Evolutionary conservation across 1,140 invertebrate genomes (phyloP).

Genomic region (Heliothis virescens): DNA sequence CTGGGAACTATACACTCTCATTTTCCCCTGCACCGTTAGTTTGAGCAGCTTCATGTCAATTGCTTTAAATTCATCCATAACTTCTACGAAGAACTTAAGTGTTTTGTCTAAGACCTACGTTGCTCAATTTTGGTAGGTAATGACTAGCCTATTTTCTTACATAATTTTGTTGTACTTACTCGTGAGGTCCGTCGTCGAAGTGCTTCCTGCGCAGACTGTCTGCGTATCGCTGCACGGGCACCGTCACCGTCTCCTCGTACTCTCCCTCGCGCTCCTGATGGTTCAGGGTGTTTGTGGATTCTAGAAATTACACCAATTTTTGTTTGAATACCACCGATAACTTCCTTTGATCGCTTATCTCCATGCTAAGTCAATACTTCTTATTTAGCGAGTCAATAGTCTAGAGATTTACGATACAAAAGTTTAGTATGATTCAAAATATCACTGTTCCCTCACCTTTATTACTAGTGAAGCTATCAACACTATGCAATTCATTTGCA

Average conservation of each 20-base stretch:
- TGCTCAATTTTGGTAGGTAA: too few species aligned
- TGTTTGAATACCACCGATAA: neutral
- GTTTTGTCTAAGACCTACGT: too few species aligned
- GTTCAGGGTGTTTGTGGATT: constrained; percentile 74
- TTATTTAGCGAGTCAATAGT: too few species aligned
- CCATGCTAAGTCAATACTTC: neutral
- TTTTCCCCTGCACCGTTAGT: too few species aligned
- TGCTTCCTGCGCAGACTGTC: constrained; percentile 85
- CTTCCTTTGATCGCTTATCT: neutral
- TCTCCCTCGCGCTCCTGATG: constrained; percentile 87
- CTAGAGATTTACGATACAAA: too few species aligned
- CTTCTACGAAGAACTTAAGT: too few species aligned
- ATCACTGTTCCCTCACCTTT: constrained; percentile 8
- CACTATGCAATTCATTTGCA: constrained; percentile 44
- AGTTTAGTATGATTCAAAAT: neutral
- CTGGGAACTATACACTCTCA: too few species aligned
- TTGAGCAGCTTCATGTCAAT: too few species aligned
- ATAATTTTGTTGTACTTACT: too few species aligned
- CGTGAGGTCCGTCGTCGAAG: constrained; percentile 67
- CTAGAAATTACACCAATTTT: constrained; percentile 49
- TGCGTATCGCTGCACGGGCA: constrained; percentile 86
- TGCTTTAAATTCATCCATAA: too few species aligned
- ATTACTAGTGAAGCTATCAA: constrained; percentile 46
- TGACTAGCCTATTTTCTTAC: too few species aligned
- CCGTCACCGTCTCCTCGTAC: constrained; percentile 88